Evolutionary conservation across 1,140 invertebrate species (phyloP).

Genomic region (Steinernema khuongi): DNA sequence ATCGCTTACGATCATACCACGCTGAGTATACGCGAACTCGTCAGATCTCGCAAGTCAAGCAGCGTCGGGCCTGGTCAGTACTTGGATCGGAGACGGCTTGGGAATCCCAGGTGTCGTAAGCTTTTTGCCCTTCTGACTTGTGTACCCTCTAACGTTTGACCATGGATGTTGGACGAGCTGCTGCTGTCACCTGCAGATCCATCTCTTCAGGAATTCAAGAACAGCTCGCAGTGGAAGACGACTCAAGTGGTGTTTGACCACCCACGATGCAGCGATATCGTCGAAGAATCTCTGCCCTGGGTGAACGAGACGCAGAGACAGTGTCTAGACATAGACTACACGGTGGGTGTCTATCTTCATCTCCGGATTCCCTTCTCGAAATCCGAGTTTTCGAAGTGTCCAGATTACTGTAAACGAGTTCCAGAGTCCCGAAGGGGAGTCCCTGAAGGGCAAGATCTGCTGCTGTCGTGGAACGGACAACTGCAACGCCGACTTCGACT

Average conservation of each 20-base stretch:
- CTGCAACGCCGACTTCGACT: slow-evolving; percentile 4
- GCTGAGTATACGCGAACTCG: too few species aligned
- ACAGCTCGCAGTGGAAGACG: not conserved
- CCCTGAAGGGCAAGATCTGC: not conserved
- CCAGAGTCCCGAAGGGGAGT: not conserved
- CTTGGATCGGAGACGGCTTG: too few species aligned
- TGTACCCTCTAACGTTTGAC: too few species aligned
- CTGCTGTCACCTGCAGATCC: too few species aligned
- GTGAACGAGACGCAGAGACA: not conserved
- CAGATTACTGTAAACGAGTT: not conserved
- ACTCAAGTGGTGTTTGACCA: not conserved
- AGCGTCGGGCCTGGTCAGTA: too few species aligned
- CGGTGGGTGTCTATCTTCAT: not conserved
- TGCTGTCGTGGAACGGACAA: not conserved
- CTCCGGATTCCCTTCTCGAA: too few species aligned
- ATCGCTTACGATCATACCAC: too few species aligned
- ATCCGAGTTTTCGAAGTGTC: too few species aligned
- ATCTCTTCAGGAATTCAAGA: not conserved
- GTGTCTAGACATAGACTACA: not conserved
- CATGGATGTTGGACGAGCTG: too few species aligned
- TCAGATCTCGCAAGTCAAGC: too few species aligned
- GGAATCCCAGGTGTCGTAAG: too few species aligned
- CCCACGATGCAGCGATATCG: not conserved
- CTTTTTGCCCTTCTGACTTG: too few species aligned
- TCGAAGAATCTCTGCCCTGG: not conserved